Conservation (phyloP, 2,113 vertebrate genomes). For the Notothenia rossii region DNA sequence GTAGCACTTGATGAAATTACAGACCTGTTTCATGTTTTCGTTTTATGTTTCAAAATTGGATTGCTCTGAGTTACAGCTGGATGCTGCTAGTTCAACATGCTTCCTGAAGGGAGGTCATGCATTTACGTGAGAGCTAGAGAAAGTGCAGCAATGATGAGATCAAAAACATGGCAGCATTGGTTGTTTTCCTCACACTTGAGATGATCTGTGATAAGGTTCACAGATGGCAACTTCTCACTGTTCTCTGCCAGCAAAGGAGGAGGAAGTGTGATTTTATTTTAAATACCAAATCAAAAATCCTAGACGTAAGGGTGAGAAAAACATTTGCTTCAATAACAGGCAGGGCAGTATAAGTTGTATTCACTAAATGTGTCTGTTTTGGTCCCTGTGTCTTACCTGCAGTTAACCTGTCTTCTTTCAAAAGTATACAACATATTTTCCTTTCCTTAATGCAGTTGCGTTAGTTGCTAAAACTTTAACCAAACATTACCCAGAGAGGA, state of each 20-base stretch:
- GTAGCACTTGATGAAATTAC: not conserved
- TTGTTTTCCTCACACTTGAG: not conserved
- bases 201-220: not conserved
- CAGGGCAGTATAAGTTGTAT: not conserved
- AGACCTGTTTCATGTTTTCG: constrained; percentile 13
- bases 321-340: not conserved
- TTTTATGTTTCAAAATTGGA: constrained; percentile 9
- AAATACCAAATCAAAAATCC: no score
- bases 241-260: not conserved
- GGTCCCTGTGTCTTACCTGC: not conserved
- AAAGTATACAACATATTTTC: no score
- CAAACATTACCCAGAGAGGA: not conserved
- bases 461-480: not conserved
- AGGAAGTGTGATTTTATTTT: not conserved
- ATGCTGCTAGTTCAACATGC: not conserved
- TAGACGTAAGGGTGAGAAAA: not conserved
- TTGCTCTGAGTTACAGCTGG: constrained; percentile 4
- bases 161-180: not conserved
- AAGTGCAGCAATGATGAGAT: not conserved
- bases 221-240: not conserved
- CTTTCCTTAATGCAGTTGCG: not conserved
- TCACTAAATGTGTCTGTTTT: not conserved
- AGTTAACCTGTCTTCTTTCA: no score
- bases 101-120: not conserved
- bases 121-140: not conserved